These are phyloP conservation scores for Cheilosia vulpina DNA, from an alignment of 2,888 invertebrate species.

Conservation along the genomic window DNA sequence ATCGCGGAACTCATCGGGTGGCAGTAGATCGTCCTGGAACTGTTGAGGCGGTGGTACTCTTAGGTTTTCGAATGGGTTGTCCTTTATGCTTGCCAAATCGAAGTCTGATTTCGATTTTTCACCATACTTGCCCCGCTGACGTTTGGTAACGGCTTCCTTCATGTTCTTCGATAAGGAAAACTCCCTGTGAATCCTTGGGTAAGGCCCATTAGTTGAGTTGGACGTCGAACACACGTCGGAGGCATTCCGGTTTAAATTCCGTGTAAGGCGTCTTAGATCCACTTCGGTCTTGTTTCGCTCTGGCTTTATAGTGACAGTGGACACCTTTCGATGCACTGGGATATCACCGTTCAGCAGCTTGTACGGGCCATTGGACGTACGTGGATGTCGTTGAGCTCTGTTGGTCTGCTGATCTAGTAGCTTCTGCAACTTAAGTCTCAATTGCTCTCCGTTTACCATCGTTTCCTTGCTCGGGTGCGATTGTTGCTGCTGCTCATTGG, in stretches of 20 bases:
- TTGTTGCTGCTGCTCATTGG: constrained; percentile 77
- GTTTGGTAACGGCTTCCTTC: constrained; percentile 25
- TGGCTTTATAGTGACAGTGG: constrained; percentile 80
- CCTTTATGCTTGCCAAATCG: constrained; percentile 85
- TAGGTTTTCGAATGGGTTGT: constrained; percentile 89
- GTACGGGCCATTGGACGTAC: constrained; percentile 68
- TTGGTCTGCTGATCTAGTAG: constrained; percentile 83
- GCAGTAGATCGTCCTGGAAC: constrained; percentile 91
- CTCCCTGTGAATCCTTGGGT: constrained; percentile 53
- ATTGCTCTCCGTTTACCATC: constrained; percentile 87
- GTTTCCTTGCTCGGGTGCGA: constrained; percentile 79
- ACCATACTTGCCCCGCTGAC: constrained; percentile 69
- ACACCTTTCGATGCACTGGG: constrained; percentile 80
- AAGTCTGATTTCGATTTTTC: constrained; percentile 86
- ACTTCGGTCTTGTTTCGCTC: constrained; percentile 79
- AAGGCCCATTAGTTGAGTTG: constrained; percentile 34
- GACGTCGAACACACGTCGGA: constrained; percentile 43
- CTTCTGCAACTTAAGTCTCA: constrained; percentile 87
- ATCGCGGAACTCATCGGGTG: constrained; percentile 89
- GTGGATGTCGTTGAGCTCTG: constrained; percentile 36
- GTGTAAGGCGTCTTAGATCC: constrained; percentile 75
- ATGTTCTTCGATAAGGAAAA: constrained; percentile 28
- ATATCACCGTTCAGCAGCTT: constrained; percentile 76
- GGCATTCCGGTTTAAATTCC: constrained; percentile 72
- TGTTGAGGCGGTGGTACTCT: constrained; percentile 92